These are phyloP conservation scores for Borostomias antarcticus DNA, from an alignment of 2,797 vertebrate species.

Conservation along the genomic window DNA sequence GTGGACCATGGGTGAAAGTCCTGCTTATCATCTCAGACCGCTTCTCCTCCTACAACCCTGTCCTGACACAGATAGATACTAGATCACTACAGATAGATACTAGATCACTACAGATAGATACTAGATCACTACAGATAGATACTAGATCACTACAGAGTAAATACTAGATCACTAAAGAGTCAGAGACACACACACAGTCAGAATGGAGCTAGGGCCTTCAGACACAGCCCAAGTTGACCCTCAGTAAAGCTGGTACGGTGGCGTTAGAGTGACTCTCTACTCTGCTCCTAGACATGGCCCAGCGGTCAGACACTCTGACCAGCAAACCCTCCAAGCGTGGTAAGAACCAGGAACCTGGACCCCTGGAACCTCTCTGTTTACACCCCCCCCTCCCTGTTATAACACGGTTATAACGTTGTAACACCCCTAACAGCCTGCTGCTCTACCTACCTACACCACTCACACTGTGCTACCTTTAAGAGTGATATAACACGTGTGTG, in stretches of 20 bases:
- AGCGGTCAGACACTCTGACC: constrained; percentile 85
- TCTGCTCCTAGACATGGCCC: constrained; percentile 88
- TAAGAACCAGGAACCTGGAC: constrained; percentile 74
- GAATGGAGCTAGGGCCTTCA: too few species aligned
- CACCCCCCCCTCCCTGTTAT: neutral
- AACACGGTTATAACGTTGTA: neutral
- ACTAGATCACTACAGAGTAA: too few species aligned
- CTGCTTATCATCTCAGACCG: too few species aligned
- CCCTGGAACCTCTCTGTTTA: neutral
- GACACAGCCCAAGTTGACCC: too few species aligned
- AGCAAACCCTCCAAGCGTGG: constrained; percentile 92
- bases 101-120: too few species aligned
- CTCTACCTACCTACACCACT: neutral
- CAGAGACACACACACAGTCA: too few species aligned
- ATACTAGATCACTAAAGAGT: too few species aligned
- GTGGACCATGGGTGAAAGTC: too few species aligned
- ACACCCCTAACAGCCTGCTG: neutral
- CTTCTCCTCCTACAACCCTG: too few species aligned
- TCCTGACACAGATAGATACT: too few species aligned
- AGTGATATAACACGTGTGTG: neutral
- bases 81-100: too few species aligned
- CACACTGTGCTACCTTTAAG: neutral
- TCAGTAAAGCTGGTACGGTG: neutral
- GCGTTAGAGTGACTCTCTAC: constrained; percentile 61
- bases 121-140: too few species aligned